Evolutionary conservation across 2,888 invertebrate genomes (phyloP).

Genomic region (Noctua fimbriata): DNA sequence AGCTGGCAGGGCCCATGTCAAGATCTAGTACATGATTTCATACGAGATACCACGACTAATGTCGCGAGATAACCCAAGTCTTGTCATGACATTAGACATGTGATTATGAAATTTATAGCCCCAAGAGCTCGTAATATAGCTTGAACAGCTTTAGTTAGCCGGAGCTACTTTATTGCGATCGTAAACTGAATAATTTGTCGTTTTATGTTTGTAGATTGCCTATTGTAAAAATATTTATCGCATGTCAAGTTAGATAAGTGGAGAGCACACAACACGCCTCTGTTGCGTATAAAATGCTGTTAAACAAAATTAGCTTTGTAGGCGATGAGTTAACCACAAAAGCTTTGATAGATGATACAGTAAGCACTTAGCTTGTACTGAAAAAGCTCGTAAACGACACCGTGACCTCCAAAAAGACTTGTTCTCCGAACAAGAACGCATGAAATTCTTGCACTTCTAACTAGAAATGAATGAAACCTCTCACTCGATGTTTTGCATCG

Average conservation of each 20-base stretch:
- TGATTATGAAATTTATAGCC: constrained; percentile 63
- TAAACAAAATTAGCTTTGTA: constrained; percentile 11
- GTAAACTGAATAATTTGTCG: constrained; percentile 61
- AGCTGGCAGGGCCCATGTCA: constrained; percentile 34
- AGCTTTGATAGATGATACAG: not conserved
- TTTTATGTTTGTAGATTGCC: constrained; percentile 46
- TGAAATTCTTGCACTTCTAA: constrained; percentile 36
- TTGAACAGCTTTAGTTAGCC: constrained; percentile 51
- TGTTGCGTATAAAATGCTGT: not conserved
- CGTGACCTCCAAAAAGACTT: constrained; percentile 39
- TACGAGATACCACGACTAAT: constrained; percentile 36
- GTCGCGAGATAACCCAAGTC: constrained; percentile 29
- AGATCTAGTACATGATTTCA: constrained; percentile 44
- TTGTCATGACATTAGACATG: constrained; percentile 59
- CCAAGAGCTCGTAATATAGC: constrained; percentile 45
- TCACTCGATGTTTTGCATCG: constrained; percentile 47
- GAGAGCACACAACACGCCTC: not conserved
- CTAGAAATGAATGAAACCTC: constrained; percentile 54
- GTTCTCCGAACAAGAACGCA: constrained; percentile 15
- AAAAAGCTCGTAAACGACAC: constrained; percentile 11
- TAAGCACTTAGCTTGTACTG: not conserved
- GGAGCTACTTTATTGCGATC: constrained; percentile 59
- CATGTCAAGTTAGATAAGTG: constrained; percentile 31
- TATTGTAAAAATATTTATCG: constrained; percentile 53
- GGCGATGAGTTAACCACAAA: not conserved